phyloP scores from a whole-genome alignment of 2,797 vertebrate genomes.

The Poeciliopsis presidionis region DNA sequence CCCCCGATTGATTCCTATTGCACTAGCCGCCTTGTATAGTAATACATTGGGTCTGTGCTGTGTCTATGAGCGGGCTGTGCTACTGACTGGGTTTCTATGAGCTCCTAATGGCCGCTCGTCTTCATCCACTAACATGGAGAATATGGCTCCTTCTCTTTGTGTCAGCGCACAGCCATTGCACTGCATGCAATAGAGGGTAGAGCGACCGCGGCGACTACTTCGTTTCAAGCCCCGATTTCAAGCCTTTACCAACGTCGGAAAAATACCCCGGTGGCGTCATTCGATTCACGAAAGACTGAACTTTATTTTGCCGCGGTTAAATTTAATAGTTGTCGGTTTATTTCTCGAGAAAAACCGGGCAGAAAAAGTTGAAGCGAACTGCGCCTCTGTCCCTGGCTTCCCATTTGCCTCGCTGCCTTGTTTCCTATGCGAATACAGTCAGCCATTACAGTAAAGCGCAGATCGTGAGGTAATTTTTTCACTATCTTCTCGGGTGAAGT shows the following conservation, averaged over 20 bases:
- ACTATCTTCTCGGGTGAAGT: constrained; percentile 36
- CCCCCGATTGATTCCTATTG: constrained; percentile 80
- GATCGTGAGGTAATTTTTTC: constrained; percentile 79
- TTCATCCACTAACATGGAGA: constrained; percentile 88
- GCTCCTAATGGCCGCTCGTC: constrained; percentile 90
- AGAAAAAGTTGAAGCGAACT: constrained; percentile 90
- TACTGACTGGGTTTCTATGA: constrained; percentile 81
- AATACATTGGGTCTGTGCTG: constrained; percentile 82
- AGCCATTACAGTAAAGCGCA: constrained; percentile 96
- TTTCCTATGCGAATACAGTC: constrained; percentile 93
- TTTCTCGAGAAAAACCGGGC: constrained; percentile 76
- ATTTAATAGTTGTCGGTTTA: constrained; percentile 44
- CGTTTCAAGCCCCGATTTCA: constrained; percentile 66
- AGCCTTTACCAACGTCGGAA: constrained; percentile 51
- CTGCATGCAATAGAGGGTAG: constrained; percentile 85
- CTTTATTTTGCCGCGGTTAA: constrained; percentile 73
- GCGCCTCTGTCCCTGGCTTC: constrained; percentile 83
- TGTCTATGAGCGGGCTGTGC: constrained; percentile 82
- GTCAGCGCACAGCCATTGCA: constrained; percentile 87
- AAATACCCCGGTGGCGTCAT: constrained; percentile 50
- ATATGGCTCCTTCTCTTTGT: constrained; percentile 98
- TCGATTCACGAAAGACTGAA: constrained; percentile 57
- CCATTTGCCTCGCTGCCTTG: constrained; percentile 86
- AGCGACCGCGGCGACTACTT: constrained; percentile 79
- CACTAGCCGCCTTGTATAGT: constrained; percentile 82